These are phyloP conservation scores for Leguminivora glycinivorella DNA, from an alignment of 1,140 invertebrate species.

Conservation along the genomic window DNA sequence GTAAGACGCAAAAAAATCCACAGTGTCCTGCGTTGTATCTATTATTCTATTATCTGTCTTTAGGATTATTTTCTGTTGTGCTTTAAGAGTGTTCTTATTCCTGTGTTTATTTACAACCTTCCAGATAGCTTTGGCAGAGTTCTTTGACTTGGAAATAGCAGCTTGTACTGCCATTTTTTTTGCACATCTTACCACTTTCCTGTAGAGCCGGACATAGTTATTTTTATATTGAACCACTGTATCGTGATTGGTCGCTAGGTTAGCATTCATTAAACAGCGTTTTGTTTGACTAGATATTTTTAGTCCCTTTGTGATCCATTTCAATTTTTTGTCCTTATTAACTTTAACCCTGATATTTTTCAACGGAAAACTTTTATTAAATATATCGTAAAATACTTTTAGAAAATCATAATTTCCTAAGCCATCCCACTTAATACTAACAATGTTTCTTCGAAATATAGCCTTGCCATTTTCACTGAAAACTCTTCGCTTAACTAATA, in stretches of 20 bases:
- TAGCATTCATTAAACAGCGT: constrained; percentile 8
- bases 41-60: not conserved
- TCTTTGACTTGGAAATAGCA: constrained; percentile 4
- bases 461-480: constrained; percentile 2
- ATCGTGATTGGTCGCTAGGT: not conserved
- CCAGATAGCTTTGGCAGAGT: constrained; percentile 30
- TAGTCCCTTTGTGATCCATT: constrained; percentile 33
- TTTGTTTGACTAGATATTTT: constrained; percentile 32
- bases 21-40: not conserved
- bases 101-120: constrained; percentile 29
- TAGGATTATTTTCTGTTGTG: constrained; percentile 9
- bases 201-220: constrained; percentile 25
- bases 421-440: not conserved
- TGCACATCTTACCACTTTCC: constrained; percentile 26
- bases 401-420: constrained; percentile 10
- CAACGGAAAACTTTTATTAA: constrained; percentile 10
- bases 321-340: not conserved
- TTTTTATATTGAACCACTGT: constrained; percentile 2
- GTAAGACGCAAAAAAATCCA: not conserved
- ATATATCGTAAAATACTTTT: constrained; percentile 17
- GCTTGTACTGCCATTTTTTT: constrained; percentile 3
- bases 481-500: not conserved
- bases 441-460: constrained; percentile 5
- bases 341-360: constrained; percentile 1
- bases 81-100: constrained; percentile 28